phyloP scores from a whole-genome alignment of 92 coral and sea anemone genomes.

The Virgularia gustaviana region DNA sequence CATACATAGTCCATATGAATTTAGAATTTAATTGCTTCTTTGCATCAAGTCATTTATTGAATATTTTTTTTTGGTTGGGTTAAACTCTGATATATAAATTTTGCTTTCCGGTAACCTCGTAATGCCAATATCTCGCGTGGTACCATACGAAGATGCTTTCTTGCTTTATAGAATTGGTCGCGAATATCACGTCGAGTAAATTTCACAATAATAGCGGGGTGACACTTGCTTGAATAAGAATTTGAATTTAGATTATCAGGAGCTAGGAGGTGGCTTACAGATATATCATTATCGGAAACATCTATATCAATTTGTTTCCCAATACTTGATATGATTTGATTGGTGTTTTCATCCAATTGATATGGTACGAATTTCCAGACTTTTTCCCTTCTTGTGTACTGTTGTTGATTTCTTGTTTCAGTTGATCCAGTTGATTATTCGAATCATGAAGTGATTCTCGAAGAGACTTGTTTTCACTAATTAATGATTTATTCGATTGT shows the following conservation, averaged over 20 bases:
- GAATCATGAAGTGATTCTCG: constrained; percentile 1
- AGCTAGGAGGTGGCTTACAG: constrained; percentile 2
- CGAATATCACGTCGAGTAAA: background rate
- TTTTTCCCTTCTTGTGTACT: constrained; percentile 11
- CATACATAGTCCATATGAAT: background rate
- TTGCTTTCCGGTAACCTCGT: background rate
- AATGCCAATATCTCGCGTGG: constrained; percentile 6
- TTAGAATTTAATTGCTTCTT: background rate
- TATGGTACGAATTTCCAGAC: constrained; percentile 4
- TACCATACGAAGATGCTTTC: background rate
- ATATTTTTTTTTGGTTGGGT: constrained; percentile 1
- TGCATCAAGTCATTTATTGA: background rate
- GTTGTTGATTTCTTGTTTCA: constrained; percentile 4
- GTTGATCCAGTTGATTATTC: background rate
- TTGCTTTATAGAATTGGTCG: background rate
- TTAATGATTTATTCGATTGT: background rate
- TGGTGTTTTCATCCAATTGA: background rate
- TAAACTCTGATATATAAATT: background rate
- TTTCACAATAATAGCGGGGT: background rate
- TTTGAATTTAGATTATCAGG: background rate
- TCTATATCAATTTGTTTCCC: background rate
- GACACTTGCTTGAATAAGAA: background rate
- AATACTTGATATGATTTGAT: background rate
- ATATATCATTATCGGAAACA: background rate
- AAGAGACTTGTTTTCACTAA: too few species aligned